Conservation (phyloP, 1,140 invertebrate genomes). For the Piezodorus guildinii region DNA sequence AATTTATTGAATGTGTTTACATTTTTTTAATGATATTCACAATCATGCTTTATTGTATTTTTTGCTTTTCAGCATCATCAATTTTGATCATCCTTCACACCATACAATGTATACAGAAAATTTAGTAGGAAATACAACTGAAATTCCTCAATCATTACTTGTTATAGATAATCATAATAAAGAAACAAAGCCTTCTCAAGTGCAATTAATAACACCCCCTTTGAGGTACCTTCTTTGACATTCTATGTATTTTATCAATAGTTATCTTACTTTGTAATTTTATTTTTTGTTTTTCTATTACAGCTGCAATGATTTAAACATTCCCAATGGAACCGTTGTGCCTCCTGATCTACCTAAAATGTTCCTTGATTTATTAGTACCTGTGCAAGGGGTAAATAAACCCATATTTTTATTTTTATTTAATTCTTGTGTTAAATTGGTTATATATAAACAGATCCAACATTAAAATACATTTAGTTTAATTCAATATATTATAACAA, state of each 20-base stretch:
- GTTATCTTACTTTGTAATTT: background rate
- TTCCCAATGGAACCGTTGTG: background rate
- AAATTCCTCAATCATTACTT: background rate
- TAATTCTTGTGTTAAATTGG: too few relatives aligned
- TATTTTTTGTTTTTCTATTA: background rate
- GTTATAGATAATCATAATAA: background rate
- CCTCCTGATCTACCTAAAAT: constrained; percentile 9
- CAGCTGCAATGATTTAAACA: background rate
- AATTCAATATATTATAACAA: too few relatives aligned
- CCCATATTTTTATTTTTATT: too few relatives aligned
- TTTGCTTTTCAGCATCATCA: too few relatives aligned
- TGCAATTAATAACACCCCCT: constrained; percentile 1
- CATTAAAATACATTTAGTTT: too few relatives aligned
- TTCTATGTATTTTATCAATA: too few relatives aligned
- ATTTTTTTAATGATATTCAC: too few relatives aligned
- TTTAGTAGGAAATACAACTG: background rate
- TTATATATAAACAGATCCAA: too few relatives aligned
- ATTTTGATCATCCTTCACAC: background rate
- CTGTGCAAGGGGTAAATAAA: background rate
- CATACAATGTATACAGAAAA: constrained; percentile 1
- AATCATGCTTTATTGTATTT: too few relatives aligned
- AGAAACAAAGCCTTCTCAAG: background rate
- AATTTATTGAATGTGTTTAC: too few relatives aligned
- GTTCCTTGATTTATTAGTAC: constrained; percentile 1
- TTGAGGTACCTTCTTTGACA: background rate